A percentile compares a stretch with the other conserved stretches of the same genome.
These are phyloP conservation scores for Hirtodrosophila trivittata DNA, from an alignment of 2,888 invertebrate species.

Conservation along the genomic window DNA sequence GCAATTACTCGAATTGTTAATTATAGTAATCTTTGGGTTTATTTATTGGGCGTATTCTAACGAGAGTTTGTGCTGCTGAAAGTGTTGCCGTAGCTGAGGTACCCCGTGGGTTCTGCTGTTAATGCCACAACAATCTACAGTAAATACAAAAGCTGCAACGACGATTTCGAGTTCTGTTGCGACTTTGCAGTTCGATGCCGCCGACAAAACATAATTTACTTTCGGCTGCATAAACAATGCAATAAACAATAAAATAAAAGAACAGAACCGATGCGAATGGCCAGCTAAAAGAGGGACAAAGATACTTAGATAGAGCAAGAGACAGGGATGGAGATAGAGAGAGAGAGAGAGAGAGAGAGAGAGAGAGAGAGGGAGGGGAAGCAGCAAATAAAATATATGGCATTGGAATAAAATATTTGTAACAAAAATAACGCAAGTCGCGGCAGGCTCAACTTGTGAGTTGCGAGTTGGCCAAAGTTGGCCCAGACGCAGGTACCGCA, in stretches of 20 bases:
- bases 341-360: neutral
- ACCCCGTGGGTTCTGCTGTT: conserved; percentile 3
- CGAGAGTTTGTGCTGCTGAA: neutral
- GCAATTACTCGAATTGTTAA: too few relatives aligned
- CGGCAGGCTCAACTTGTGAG: conserved; percentile 15
- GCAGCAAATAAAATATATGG: conserved; percentile 79
- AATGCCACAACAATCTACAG: conserved; percentile 6
- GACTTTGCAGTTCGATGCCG: conserved; percentile 48
- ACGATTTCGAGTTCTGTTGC: conserved; percentile 52
- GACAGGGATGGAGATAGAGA: conserved; percentile 6
- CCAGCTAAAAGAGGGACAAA: conserved; percentile 3
- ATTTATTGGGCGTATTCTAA: neutral
- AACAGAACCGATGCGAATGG: conserved; percentile 52
- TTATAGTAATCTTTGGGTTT: neutral
- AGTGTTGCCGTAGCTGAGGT: neutral
- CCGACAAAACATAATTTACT: conserved; percentile 80
- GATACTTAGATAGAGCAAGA: neutral
- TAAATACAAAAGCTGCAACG: conserved; percentile 50
- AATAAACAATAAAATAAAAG: conserved; percentile 81
- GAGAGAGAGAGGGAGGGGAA: conserved; percentile 16
- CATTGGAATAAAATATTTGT: conserved; percentile 80
- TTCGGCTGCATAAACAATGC: conserved; percentile 81
- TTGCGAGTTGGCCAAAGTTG: conserved; percentile 14
- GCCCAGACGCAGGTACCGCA: conserved; percentile 35
- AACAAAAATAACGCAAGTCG: conserved; percentile 73